Conservation (phyloP, 2,888 invertebrate genomes). For the Lucinisca nassula region DNA sequence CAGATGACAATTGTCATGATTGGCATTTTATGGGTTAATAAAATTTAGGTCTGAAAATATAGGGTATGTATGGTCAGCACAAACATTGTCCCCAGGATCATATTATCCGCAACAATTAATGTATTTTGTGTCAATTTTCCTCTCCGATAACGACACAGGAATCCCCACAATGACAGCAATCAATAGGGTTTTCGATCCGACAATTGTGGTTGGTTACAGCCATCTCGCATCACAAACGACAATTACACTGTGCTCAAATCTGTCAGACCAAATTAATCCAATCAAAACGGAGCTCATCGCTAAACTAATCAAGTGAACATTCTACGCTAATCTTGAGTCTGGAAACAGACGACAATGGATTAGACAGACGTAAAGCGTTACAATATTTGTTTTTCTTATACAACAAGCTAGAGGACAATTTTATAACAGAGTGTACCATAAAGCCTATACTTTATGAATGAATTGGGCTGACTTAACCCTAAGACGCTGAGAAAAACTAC, state of each 20-base stretch:
- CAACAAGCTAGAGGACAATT: too few species aligned
- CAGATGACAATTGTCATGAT: too few species aligned
- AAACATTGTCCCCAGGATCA: conserved; percentile 4
- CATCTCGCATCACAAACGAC: conserved; percentile 67
- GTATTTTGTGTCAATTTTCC: conserved; percentile 17
- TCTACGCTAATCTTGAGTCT: conserved; percentile 11
- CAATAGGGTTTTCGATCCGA: conserved; percentile 47
- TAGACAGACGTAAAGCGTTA: background rate
- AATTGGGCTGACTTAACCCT: too few species aligned
- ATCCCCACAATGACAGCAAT: conserved; percentile 17
- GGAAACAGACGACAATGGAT: background rate
- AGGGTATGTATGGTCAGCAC: background rate
- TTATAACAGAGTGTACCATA: too few species aligned
- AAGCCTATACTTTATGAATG: too few species aligned
- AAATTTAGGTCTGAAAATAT: background rate
- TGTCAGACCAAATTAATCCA: conserved; percentile 71
- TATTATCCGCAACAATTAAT: conserved; percentile 5
- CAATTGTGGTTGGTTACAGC: conserved; percentile 38
- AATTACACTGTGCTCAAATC: conserved; percentile 68
- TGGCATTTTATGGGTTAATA: too few species aligned
- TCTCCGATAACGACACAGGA: conserved; percentile 44
- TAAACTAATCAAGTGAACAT: conserved; percentile 63
- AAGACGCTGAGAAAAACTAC: too few species aligned
- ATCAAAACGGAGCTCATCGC: conserved; percentile 69
- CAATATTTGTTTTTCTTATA: background rate